Percentiles rank a stretch among this genome's conserved stretches.
Evolutionary conservation across 2,888 invertebrate genomes (phyloP).

Genomic region (Steromphala cineraria): DNA sequence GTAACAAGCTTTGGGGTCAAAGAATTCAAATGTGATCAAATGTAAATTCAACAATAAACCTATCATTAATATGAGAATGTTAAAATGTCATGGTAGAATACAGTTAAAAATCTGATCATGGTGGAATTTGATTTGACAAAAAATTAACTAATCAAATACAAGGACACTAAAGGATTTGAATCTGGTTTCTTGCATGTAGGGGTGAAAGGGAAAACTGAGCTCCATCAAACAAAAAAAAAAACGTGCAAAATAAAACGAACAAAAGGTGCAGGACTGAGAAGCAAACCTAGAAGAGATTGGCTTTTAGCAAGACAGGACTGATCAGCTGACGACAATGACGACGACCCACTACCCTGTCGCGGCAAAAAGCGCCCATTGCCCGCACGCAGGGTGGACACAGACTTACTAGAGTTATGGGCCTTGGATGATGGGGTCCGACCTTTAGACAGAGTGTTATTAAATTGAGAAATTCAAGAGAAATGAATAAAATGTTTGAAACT

Average conservation of each 20-base stretch:
- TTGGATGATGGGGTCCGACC: background rate
- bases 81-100: too few species aligned
- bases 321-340: background rate
- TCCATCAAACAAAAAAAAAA: background rate
- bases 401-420: slow-evolving; percentile 11
- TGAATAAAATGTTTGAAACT: background rate
- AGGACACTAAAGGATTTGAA: too few species aligned
- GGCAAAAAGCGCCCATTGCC: background rate
- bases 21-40: too few species aligned
- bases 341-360: background rate
- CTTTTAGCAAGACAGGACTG: background rate
- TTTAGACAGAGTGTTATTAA: background rate
- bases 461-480: background rate
- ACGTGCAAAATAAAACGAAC: background rate
- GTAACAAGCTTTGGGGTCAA: too few species aligned
- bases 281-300: background rate
- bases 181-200: too few species aligned
- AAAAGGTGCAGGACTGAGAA: background rate
- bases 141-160: too few species aligned
- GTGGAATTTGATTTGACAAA: too few species aligned
- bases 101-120: too few species aligned
- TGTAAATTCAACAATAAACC: too few species aligned
- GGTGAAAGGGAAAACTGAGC: too few species aligned
- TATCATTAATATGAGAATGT: too few species aligned
- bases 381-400: background rate